Evolutionary conservation across 2,888 invertebrate species (phyloP).

Genomic region (Syrphus vitripennis): DNA sequence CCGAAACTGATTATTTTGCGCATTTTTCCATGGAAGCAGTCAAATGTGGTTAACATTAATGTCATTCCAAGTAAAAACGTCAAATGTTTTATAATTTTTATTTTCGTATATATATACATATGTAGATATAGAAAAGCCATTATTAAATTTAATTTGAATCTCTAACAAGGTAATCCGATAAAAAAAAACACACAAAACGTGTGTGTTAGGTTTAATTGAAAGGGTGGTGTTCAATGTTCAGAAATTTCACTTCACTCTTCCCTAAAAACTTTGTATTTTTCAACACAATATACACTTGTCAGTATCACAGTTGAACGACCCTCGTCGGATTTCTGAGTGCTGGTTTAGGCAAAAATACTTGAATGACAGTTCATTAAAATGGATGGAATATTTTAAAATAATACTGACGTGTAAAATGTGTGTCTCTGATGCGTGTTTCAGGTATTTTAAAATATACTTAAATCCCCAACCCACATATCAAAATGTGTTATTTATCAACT

Average conservation of each 20-base stretch:
- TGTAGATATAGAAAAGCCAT: neutral
- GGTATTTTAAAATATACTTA: neutral
- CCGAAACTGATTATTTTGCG: neutral
- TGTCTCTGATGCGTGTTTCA: neutral
- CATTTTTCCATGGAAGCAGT: neutral
- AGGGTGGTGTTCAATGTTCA: neutral
- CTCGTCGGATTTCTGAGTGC: neutral
- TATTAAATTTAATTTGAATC: constrained; percentile 2
- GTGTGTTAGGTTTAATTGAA: neutral
- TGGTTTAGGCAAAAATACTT: neutral
- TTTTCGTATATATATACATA: no score
- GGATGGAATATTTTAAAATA: constrained; percentile 6
- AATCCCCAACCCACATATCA: no score
- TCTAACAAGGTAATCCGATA: constrained; percentile 3
- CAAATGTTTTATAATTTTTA: constrained; percentile 8
- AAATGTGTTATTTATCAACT: no score
- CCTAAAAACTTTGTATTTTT: neutral
- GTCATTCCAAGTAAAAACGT: neutral
- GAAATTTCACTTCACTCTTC: neutral
- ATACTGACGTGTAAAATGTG: neutral
- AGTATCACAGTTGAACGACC: constrained; percentile 11
- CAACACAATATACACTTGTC: neutral
- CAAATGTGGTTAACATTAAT: neutral
- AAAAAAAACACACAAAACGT: neutral
- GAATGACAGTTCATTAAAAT: constrained; percentile 17